Evolutionary conservation across 2,888 invertebrate genomes (phyloP), one percentile per base, ranked within the genome.

Genomic region (Cryptocephalus moraei): DNA sequence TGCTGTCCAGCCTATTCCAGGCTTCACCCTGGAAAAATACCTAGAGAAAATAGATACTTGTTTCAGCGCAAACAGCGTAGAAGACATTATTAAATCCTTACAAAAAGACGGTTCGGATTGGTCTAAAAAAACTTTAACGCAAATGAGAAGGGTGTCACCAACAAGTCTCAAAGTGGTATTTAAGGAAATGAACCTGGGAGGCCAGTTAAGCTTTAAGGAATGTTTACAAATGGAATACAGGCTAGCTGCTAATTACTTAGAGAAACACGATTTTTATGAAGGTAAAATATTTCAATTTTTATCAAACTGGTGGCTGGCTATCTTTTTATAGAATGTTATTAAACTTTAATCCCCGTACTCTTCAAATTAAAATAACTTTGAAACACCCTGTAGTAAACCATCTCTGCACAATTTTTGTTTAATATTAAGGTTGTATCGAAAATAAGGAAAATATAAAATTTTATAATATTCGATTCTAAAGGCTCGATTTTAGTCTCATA

Each of bases 211-310:
- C 40, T 75, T 97, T 49, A 75, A 80, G 13, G 90, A 95, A 59
- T 91, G 90, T 64, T 77, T 99, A 9, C 75, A 81, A 61, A 91
- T 93, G 84, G 97, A 99, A 72, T 92, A 84, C 69, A 78, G 94
- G 51, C 69, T 96, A 47, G 84, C 80, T 4, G 75, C 75, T 57
- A 75, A 78, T 14, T 75, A 78, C 72, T 79, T 81, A 48, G 76
- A 73, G 59, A 80, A 74, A 53, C 78, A 83, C 53, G 91, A 93
- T 69, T 91, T 92, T 68, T 83, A 80, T 61, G 91, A 91, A 79
- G 89, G 88, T 84, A 11, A 11, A 6, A 36, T 36, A 11, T 36
- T 2, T 22, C n/a, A 65, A 32, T 12, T 34, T 12, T 4, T 4
- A 22, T 4, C 6, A 6, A 22, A 22, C 3, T 22, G 22, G 2